Evolutionary conservation across 2,888 invertebrate genomes (phyloP), one percentile per base, ranked within the genome.

Genomic region (Helicoverpa assulta): DNA sequence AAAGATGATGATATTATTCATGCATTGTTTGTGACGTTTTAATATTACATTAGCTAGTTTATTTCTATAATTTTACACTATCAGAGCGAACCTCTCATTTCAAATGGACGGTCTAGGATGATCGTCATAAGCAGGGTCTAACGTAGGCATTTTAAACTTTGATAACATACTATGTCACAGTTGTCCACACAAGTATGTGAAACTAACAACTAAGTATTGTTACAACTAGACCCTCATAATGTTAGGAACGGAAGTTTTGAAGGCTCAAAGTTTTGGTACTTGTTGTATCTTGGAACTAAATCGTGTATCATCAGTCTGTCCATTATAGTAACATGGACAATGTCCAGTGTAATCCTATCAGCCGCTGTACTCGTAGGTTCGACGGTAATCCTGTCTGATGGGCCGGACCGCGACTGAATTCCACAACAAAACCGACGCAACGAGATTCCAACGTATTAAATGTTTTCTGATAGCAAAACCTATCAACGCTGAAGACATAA

Each of bases 281-380:
- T 37, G 19, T 51, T 47, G 19, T 69, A 29, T 3, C 10, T 1
- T 18, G 26, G 16, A 55, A 52, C 18, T 37, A 69, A 37, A 5
- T 54, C 1, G 8, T 50, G 47, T 47, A 6, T 33, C 10, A 19
- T 18, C 57, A 52, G 33, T 56, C 61, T 16, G 18, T 8, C 21
- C 19, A 53, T 2, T 54, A 29, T 50, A 5, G 37, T 18, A 64
- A 29, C 51, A 57, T 66, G 16, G 63, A 40, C 52, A 53, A 67
- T 70, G 68, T 67, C 65, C 54, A 29, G 26, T 53, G 18, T 67
- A 67, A 78, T 64, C 68, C 70, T 59, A 65, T 70, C 55, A 60
- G 63, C 40, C 1, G 14, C 4, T 64, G 47, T 60, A 55, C 54
- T 33, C 68, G 53, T 43, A 43, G 43, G 43, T 43, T 19, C 54